Conservation (phyloP, 2,888 invertebrate species). For the Phaonia tiefii region DNA sequence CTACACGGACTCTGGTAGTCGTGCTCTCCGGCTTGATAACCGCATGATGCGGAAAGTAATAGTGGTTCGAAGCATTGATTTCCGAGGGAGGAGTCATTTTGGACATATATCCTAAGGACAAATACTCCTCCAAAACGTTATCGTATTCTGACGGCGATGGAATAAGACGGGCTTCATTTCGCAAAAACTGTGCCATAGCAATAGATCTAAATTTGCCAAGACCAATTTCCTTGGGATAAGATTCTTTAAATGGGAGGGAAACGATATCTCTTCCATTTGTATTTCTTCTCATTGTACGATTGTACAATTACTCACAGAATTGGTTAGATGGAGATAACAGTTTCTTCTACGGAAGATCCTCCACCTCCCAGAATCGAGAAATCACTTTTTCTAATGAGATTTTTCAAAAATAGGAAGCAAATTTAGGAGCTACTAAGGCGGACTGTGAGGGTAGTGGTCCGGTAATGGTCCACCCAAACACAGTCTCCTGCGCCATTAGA, state of each 20-base stretch:
- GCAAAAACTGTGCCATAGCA: constrained; percentile 11
- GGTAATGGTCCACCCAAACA: constrained; percentile 10
- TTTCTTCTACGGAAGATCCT: constrained; percentile 9
- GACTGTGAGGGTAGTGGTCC: not conserved
- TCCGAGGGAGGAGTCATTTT: not conserved
- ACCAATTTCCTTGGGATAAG: not conserved
- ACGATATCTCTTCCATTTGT: constrained; percentile 6
- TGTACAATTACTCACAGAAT: constrained; percentile 20
- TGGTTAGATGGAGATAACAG: not conserved
- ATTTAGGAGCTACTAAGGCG: not conserved
- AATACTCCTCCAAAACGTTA: not conserved
- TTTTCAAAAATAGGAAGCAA: constrained; percentile 27
- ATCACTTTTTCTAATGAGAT: constrained; percentile 21
- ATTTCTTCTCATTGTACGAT: constrained; percentile 35
- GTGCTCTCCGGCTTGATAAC: constrained; percentile 7
- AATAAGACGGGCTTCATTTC: not conserved
- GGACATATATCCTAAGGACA: not conserved
- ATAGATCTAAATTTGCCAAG: not conserved
- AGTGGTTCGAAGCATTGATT: not conserved
- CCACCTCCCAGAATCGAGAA: constrained; percentile 12
- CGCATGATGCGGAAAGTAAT: constrained; percentile 38
- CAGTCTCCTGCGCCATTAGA: not conserved
- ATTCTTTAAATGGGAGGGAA: constrained; percentile 10
- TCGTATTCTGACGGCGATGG: not conserved
- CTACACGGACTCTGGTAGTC: constrained; percentile 43